Base-by-base conservation (phyloP, 2,888 invertebrate species). In the Ormyrus thymus region DNA sequence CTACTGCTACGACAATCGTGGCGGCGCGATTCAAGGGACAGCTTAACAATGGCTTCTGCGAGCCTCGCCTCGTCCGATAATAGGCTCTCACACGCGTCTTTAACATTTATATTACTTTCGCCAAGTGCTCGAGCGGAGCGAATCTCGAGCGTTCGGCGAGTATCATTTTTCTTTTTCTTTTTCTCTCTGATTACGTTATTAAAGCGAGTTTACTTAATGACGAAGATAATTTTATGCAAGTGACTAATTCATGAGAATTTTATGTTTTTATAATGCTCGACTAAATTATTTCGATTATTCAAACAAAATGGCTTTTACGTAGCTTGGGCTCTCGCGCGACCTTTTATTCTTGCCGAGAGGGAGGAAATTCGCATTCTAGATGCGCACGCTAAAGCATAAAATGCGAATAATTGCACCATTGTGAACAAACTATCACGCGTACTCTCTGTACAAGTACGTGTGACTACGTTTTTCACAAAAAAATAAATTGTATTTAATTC, bases 21-120 rank as follows among this genome's bases (percentile, higher is more conserved):
- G 55, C 76, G 59, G 65, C 73, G 64, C 76, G 73, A 5, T 73
- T 73, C 65, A 72, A 78, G 29, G 76, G 76, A 7, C 75, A 76
- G 43, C 64, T 78, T n/a, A 59, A 65, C 74, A 76, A 81, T 50
- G 81, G 81, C 73, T 81, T 81, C 61, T 55, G 65, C 64, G 81
- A 81, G 72, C 75, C 78, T 13, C 78, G 78, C 50, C 81, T 81
- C 70, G 59, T 78, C 15, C 78, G 76, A 73, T 81, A 29, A 29
- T 29, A 81, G 76, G 69, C 76, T 76, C 55, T 10, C 45, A 29
- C 51, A 62, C 51, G 58, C 61, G 29, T 29, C 4, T 29, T 29
- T 29, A 29, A 29, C 29, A 29, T 29, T 29, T 29, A 29, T 29
- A 29, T 29, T 29, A 29, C 29, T 29, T 4, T 66, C 76, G 72